Base-by-base conservation (phyloP, 2,888 invertebrate species). In the Xestobium rufovillosum region DNA sequence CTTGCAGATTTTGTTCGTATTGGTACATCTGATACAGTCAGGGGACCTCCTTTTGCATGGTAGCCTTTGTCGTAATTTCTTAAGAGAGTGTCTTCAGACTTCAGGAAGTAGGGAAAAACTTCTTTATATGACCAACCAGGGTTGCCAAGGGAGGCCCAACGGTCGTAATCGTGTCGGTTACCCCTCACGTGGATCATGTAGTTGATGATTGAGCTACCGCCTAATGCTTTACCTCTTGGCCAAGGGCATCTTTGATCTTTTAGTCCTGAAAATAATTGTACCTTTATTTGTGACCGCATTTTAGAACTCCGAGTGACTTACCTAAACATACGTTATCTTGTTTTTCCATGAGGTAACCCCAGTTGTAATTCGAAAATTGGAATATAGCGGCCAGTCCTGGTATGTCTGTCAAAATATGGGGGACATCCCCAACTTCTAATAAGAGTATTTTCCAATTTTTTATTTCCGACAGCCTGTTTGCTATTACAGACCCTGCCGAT, bases 81-180 rank as follows among this genome's bases (percentile, higher is more conserved):
- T 26, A 61, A 50, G 43, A 59, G 61, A 6, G 51, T 50, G 37
- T 62, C 59, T 49, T 67, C 67, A 2, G 61, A 53, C 49, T 62
- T 64, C 31, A 56, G 51, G 42, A 65, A 66, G 43, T 64, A 65
- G 0, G 60, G 71, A 4, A 74, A 53, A 0, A 75, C 65, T 2
- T 63, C 63, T 27, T 60, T 44, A 50, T 60, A 67, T 3, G 58
- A 53, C 77, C 78, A 78, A 2, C 76, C 76, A 3, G 63, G 59
- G 43, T 71, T 72, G 4, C 75, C 76, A 34, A 66, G 53, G 3
- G 54, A 59, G 26, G 67, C 71, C 77, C 77, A 88, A 60, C 70
- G 65, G 52, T 88, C 80, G 65, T 82, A 88, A 54, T 88, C 84
- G 4, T 68, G 63, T 2, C 72, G 73, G 53, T 77, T 72, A 0